Percentiles rank a stretch among this genome's conserved stretches.
These are phyloP conservation scores for Zaprionus africanus DNA, from an alignment of 1,140 invertebrate species.

Conservation along the genomic window DNA sequence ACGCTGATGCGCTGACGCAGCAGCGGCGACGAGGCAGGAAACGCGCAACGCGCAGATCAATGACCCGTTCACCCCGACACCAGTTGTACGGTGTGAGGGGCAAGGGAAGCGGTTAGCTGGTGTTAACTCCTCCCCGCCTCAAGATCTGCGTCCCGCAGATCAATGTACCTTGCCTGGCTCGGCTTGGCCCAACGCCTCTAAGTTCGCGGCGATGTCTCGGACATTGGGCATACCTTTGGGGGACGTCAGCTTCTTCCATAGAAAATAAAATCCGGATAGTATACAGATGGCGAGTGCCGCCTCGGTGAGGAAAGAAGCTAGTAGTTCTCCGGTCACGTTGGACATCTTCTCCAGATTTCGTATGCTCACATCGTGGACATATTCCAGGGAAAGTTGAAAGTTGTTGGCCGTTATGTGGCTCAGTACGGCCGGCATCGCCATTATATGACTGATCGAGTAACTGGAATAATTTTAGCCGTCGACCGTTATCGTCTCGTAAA, in stretches of 20 bases:
- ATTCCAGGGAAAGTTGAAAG: not conserved
- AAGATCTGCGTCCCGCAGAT: constrained; percentile 14
- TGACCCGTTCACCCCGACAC: no score
- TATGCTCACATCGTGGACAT: not conserved
- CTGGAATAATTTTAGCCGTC: not conserved
- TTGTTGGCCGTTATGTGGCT: not conserved
- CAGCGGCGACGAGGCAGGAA: no score
- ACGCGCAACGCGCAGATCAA: no score
- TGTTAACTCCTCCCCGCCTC: not conserved
- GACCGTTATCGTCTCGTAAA: constrained; percentile 12
- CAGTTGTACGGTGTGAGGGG: no score
- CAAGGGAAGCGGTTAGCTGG: no score
- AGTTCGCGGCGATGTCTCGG: not conserved
- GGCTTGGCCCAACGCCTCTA: constrained; percentile 2
- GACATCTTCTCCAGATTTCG: not conserved
- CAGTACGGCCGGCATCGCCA: not conserved
- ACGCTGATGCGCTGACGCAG: no score
- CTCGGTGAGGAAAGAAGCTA: constrained; percentile 1
- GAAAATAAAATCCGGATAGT: not conserved
- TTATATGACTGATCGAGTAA: not conserved
- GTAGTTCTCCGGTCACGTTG: not conserved
- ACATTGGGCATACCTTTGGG: not conserved
- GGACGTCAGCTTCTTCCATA: not conserved
- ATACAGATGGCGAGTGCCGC: not conserved
- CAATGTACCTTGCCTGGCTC: constrained; percentile 1